Evolutionary conservation across 2,113 vertebrate genomes (phyloP).

Genomic region (Prolemur simus): DNA sequence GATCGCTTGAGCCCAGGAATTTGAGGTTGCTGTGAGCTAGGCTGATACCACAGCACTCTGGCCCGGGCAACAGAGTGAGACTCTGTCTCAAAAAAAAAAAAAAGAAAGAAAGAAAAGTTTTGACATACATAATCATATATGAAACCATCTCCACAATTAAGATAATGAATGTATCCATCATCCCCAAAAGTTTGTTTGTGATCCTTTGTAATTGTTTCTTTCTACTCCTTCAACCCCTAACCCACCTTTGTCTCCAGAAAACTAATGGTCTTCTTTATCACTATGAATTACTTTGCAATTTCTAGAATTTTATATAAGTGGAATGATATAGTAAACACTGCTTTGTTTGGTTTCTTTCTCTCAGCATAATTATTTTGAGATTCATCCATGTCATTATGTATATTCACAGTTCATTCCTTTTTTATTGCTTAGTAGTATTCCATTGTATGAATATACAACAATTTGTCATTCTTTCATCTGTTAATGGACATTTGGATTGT

Average conservation of each 20-base stretch:
- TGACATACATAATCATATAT: background rate
- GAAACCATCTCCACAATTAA: background rate
- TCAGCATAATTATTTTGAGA: background rate
- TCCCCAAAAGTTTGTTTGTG: background rate
- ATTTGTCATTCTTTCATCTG: background rate
- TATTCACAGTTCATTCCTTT: background rate
- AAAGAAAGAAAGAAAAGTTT: too few relatives aligned
- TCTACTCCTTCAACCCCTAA: background rate
- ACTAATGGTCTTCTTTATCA: background rate
- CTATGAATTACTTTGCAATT: background rate
- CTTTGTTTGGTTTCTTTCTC: background rate
- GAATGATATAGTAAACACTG: background rate
- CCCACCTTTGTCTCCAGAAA: background rate
- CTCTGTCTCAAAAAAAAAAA: too few relatives aligned
- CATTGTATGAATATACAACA: background rate
- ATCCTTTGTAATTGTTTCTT: background rate
- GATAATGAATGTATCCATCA: background rate
- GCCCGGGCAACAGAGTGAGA: too few relatives aligned
- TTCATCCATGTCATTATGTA: background rate
- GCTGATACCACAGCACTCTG: too few relatives aligned
- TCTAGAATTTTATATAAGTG: background rate
- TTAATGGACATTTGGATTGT: background rate
- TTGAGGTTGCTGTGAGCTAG: too few relatives aligned
- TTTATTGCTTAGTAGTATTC: background rate
- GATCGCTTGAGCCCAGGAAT: too few relatives aligned